A percentile compares a stretch with the other conserved stretches of the same genome.
Conservation (phyloP, 2,797 vertebrate genomes). For the Tragopan temminckii region DNA sequence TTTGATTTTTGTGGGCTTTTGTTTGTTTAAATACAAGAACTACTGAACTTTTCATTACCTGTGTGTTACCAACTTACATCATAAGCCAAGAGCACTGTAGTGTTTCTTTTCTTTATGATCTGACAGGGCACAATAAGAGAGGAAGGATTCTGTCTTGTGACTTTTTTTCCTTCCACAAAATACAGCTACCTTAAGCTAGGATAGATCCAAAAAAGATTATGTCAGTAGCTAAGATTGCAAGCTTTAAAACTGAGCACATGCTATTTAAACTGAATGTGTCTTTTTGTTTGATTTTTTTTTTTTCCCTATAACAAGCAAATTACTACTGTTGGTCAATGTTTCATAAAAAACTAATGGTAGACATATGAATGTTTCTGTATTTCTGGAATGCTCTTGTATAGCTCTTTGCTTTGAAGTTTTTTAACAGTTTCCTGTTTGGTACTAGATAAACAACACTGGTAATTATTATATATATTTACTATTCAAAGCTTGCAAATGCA, state of each 20-base stretch:
- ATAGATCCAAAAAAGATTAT: neutral
- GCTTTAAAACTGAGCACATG: neutral
- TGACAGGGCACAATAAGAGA: neutral
- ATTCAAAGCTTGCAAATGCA: neutral
- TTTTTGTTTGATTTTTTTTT: neutral
- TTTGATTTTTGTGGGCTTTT: neutral
- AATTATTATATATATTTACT: neutral
- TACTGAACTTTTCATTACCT: neutral
- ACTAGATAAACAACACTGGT: neutral
- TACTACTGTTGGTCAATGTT: neutral
- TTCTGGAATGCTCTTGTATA: neutral
- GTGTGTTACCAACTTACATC: neutral
- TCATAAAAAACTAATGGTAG: slow-evolving; percentile 9
- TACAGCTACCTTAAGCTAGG: neutral
- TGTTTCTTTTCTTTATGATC: neutral
- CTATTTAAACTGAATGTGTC: neutral
- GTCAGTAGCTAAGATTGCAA: neutral
- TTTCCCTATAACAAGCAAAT: neutral
- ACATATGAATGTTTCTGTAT: neutral
- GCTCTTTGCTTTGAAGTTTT: neutral
- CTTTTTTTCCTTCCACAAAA: neutral
- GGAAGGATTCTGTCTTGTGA: neutral
- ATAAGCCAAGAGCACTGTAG: neutral
- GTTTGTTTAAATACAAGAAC: neutral
- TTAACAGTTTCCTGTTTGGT: neutral